Evolutionary conservation across 2,113 vertebrate genomes (phyloP).

Genomic region (Phyllopteryx taeniolatus): DNA sequence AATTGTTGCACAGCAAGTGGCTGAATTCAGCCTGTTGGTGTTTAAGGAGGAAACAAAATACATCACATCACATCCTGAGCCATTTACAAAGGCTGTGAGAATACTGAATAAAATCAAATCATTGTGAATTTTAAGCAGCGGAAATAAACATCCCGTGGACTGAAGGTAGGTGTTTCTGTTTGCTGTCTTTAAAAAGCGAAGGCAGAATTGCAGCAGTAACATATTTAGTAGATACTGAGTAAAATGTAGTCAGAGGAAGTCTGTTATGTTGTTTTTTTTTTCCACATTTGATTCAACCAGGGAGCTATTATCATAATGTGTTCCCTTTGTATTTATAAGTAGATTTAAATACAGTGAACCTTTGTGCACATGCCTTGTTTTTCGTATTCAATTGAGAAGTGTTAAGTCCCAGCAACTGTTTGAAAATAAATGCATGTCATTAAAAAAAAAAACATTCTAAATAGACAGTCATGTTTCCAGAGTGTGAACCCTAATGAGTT

Average conservation of each 20-base stretch:
- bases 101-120: constrained; percentile 3
- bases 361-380: not conserved
- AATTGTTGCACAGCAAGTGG: constrained; percentile 25
- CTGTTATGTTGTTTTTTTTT: constrained; percentile 17
- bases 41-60: constrained; percentile 5
- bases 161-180: not conserved
- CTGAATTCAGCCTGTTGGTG: constrained; percentile 13
- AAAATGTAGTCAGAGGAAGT: constrained; percentile 18
- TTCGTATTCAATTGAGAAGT: not conserved
- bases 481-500: not conserved
- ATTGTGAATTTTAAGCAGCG: constrained; percentile 11
- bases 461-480: not conserved
- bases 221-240: constrained; percentile 16
- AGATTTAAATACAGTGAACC: constrained; percentile 12
- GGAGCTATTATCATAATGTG: constrained; percentile 13
- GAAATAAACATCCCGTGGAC: constrained; percentile 16
- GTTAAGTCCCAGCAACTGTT: not conserved
- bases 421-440: not conserved
- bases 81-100: constrained; percentile 1
- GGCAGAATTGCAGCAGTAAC: not conserved
- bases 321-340: constrained; percentile 15
- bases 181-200: constrained; percentile 1
- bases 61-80: constrained; percentile 15
- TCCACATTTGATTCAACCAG: constrained; percentile 10
- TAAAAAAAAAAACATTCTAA: not conserved